Evolutionary conservation across 2,113 vertebrate species (phyloP).

Genomic region (Polypterus senegalus): DNA sequence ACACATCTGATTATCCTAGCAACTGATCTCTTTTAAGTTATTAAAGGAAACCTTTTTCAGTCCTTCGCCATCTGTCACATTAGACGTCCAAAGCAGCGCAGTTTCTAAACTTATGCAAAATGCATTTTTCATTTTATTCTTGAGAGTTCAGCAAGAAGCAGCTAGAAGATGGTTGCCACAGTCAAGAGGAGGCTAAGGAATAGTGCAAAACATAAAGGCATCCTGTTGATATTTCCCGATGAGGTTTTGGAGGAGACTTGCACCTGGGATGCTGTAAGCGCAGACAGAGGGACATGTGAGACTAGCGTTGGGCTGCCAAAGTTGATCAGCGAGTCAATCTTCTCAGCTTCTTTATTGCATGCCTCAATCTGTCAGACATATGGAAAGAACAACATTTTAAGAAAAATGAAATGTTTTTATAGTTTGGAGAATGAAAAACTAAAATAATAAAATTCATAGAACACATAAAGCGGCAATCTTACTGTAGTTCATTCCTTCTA

Average conservation of each 20-base stretch:
- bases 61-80: no score
- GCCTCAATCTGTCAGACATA: slow-evolving; percentile 69
- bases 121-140: neutral
- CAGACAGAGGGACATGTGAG: slow-evolving; percentile 81
- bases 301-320: slow-evolving; percentile 81
- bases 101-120: no score
- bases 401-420: neutral
- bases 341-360: slow-evolving; percentile 94
- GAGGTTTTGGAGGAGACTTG: slow-evolving; percentile 59
- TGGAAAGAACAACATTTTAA: neutral
- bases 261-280: slow-evolving; percentile 73
- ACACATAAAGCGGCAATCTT: no score
- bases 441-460: no score
- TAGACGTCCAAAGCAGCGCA: no score
- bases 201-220: slow-evolving; percentile 21
- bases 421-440: no score
- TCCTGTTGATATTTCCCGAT: slow-evolving; percentile 24
- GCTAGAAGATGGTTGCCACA: neutral
- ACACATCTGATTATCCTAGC: neutral
- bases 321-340: slow-evolving; percentile 92
- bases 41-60: no score
- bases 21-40: neutral
- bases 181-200: slow-evolving; percentile 33
- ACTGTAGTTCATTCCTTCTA: no score
- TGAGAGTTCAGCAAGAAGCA: neutral